Evolutionary conservation across 2,113 vertebrate species (phyloP), one percentile per base, ranked within the genome.

Genomic region (Trogon melanurus): DNA sequence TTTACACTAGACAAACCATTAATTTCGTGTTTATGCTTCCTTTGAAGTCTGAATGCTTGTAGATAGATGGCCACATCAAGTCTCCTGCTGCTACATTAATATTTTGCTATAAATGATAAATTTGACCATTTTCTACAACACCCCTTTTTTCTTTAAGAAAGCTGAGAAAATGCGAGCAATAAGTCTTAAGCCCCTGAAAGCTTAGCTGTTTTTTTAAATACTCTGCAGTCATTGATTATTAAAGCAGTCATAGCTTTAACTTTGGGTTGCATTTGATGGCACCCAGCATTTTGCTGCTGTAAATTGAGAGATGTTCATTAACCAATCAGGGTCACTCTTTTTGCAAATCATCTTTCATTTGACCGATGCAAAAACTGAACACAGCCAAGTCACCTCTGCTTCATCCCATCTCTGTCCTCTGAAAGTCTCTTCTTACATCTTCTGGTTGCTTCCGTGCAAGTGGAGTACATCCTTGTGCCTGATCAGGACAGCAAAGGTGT

Each of bases 61-160:
- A 98, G 98, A 98, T 98, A 98, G 98, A 98, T 98, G 97, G 98
- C 96, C 97, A 98, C 97, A 98, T 98, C 98, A 98, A 98, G 97
- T 97, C 97, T 98, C 98, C 98, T 98, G 98, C 98, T 98, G 97
- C 97, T 98, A 98, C 98, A 98, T 98, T 98, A 98, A 98, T 98
- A 98, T 98, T 98, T 98, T 87, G 97, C 98, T 97, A 97, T 98
- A 98, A 98, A 98, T 98, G 98, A 98, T 98, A 98, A 98, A 98
- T 98, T 98, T 98, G 97, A 98, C 97, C 97, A 98, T 98, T 98
- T 98, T 97, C 98, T 95, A 98, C 97, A 97, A 97, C 97, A 98
- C 96, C 97, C 97, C 97, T 98, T 98, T 98, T 98, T 98, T 97
- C 97, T 98, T 98, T 97, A 98, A 98, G 98, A 98, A 98, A 98